Evolutionary conservation across 2,113 vertebrate species (phyloP), one percentile per base, ranked within the genome.

Genomic region (Chaetura pelagica): DNA sequence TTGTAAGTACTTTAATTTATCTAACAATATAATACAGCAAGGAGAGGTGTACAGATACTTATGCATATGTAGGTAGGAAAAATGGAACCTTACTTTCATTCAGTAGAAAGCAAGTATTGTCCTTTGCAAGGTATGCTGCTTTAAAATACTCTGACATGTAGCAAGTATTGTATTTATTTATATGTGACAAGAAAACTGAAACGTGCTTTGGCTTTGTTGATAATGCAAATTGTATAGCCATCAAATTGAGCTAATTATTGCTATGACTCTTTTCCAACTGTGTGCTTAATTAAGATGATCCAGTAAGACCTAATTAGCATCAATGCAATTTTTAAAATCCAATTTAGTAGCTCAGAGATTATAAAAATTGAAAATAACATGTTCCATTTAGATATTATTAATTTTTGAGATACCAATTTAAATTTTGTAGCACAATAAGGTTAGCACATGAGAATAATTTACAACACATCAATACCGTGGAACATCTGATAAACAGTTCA

Each of bases 241-340:
- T 94, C 92, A 97, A 91, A 94, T 75, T 76, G 89, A 95, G 86
- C 87, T 77, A 88, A 96, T 95, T 55, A 62, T 83, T 93, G 62
- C 77, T 42, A 72, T 49, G 64, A 73, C 61, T 96, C 75, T 88
- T 84, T 78, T 95, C 90, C 86, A 97, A 95, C 63, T 93, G 90
- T 90, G 94, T 93, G 79, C 57, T 93, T 96, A 96, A 97, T 97
- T 96, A 96, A 96, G 87, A 96, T 12, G 78, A 95, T 51, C 90
- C 95, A 94, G 93, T 92, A 96, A 97, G 88, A 67, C 94, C 67
- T 97, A 97, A 97, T 95, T 97, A 96, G 77, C 61, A 93, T 80
- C 76, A 94, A 95, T 84, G 76, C 84, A 96, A 95, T 97, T 96
- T 93, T 95, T 76, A 94, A 96, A 96, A 96, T 94, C 88, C 83